Conservation (phyloP, 2,797 vertebrate genomes). For the Hirundo rustica region DNA sequence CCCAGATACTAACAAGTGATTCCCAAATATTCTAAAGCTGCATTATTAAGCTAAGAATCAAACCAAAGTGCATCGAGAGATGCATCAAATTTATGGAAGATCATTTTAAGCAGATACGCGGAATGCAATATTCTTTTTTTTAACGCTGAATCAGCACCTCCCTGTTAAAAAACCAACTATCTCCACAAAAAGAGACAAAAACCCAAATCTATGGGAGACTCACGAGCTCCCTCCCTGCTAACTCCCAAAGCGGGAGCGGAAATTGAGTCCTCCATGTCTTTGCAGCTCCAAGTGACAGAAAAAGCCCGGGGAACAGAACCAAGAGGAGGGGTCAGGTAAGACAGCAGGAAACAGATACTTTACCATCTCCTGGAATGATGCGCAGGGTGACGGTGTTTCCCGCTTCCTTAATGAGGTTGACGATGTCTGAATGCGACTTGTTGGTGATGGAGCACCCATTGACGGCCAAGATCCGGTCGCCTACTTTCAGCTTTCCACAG, state of each 20-base stretch:
- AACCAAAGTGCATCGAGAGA: neutral
- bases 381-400: conserved; percentile 98
- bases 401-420: conserved; percentile 99
- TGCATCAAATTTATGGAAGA: neutral
- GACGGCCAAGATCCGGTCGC: conserved; percentile 98
- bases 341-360: conserved; percentile 73
- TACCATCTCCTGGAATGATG: conserved; percentile 98
- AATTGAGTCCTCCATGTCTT: neutral
- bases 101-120: neutral
- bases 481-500: conserved; percentile 98
- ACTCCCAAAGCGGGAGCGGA: neutral
- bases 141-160: neutral
- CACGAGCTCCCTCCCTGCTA: neutral
- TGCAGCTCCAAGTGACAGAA: neutral
- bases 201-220: neutral
- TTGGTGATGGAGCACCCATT: conserved; percentile 98
- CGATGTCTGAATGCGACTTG: conserved; percentile 99
- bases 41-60: neutral
- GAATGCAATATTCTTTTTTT: neutral
- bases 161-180: neutral
- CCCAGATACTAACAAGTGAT: neutral
- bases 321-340: neutral
- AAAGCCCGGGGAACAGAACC: neutral
- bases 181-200: neutral
- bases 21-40: conserved; percentile 1